Evolutionary conservation across 30 jellyfish, hydroid and myxozoan genomes (phyloP), one percentile per base, ranked within the genome.

Genomic region (Morbakka virulenta): DNA sequence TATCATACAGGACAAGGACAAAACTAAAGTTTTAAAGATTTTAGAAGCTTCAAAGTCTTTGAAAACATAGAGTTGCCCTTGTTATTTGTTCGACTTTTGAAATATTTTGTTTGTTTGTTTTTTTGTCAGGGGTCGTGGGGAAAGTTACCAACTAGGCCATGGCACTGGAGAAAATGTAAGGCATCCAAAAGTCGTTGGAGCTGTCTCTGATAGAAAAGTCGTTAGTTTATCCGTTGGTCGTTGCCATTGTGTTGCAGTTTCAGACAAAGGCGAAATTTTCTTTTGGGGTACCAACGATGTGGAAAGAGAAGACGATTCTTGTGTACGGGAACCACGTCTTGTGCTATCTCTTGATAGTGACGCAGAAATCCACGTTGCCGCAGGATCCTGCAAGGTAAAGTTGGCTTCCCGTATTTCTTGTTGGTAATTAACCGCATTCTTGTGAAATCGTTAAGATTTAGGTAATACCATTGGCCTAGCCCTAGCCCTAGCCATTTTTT

Each of bases 261-360:
- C 86, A 14, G 82, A 82, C 24, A 53, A 52, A 21, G 49, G 87
- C 30, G 72, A 57, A 11, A 52, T 82, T 23, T 82, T 17, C 65
- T 82, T 82, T 34, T 82, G 94, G 94, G 94, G 94, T 21, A 67
- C 94, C 2, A 83, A 82, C 48, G 94, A 82, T 49, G 53, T 69
- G 23, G 67, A 67, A 12, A 62, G 61, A 26, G 81, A 70, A 14
- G 78, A 64, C 13, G 81, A 62, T 23, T 32, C 71, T 0, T 48
- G 41, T 24, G 82, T 47, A 34, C 70, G 72, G 75, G 62, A 23
- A 1, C 94, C 94, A 26, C 49, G 52, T 14, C 62, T 82, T 36
- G 87, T 82, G 17, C 17, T 41, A 17, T 41, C 57, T 17, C 17
- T 41, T 6, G 17, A 41, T 41, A 9, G 17, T 17, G 17, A 41